These are phyloP conservation scores for Rhinopomastus cyanomelas DNA, from an alignment of 2,113 vertebrate species.

Conservation along the genomic window DNA sequence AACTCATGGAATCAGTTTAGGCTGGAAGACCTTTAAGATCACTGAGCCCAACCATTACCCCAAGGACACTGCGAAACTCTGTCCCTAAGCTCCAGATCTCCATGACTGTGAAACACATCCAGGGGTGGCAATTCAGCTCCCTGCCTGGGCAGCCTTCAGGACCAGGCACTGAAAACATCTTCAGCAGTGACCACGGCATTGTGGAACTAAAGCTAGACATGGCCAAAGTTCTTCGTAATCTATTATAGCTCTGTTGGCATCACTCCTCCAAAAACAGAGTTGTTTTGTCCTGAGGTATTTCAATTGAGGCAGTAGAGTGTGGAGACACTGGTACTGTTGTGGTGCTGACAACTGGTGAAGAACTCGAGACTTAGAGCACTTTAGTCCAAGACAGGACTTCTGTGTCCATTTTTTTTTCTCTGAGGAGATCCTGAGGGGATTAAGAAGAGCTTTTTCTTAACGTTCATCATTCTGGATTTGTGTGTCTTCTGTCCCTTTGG, in stretches of 20 bases:
- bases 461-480: not conserved
- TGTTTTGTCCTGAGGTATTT: not conserved
- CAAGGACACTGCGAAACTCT: too few species aligned
- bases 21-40: too few species aligned
- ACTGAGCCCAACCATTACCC: too few species aligned
- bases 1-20: not conserved
- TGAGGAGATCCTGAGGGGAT: not conserved
- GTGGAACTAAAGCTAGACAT: not conserved
- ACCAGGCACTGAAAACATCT: not conserved
- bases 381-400: not conserved
- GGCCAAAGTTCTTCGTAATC: not conserved
- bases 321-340: not conserved
- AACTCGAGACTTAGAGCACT: not conserved
- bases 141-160: too few species aligned
- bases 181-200: not conserved
- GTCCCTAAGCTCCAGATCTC: too few species aligned
- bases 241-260: not conserved
- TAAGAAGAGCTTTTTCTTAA: not conserved
- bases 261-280: not conserved
- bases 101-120: too few species aligned
- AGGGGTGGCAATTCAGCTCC: too few species aligned
- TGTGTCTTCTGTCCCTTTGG: not conserved
- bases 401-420: not conserved
- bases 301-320: not conserved
- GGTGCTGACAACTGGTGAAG: not conserved